Evolutionary conservation across 2,113 vertebrate genomes (phyloP).

Genomic region (Calidris pugnax): DNA sequence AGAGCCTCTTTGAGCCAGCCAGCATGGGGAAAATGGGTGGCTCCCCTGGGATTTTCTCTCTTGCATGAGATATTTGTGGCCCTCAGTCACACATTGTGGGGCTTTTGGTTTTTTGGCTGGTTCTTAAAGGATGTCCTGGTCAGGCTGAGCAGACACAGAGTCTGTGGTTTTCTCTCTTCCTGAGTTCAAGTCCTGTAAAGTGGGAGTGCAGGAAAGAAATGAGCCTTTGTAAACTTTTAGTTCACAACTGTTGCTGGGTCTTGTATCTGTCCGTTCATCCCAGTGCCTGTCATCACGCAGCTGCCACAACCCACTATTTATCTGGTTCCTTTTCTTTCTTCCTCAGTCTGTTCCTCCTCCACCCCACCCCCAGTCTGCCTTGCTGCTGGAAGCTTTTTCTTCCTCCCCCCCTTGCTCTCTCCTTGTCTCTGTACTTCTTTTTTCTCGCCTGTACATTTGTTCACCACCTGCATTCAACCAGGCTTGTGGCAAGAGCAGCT

Average conservation of each 20-base stretch:
- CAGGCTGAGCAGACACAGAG: constrained; percentile 54
- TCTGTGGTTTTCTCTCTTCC: constrained; percentile 65
- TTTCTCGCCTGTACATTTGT: not conserved
- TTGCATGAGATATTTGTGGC: not conserved
- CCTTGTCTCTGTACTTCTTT: not conserved
- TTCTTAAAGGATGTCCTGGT: not conserved
- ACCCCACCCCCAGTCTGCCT: not conserved
- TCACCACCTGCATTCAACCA: not conserved
- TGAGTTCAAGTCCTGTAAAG: constrained; percentile 48
- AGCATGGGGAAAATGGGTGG: not conserved
- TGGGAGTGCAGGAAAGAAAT: constrained; percentile 13
- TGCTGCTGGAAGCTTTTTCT: not conserved
- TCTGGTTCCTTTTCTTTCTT: constrained; percentile 11
- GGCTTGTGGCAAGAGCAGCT: not conserved
- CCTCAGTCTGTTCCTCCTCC: not conserved
- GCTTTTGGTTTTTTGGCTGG: not conserved
- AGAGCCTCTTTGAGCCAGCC: not conserved
- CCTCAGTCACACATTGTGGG: not conserved
- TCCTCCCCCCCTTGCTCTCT: not conserved
- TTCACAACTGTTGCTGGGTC: constrained; percentile 21
- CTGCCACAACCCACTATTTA: not conserved
- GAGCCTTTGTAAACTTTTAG: constrained; percentile 34
- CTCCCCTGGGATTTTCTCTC: not conserved
- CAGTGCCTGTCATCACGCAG: constrained; percentile 3
- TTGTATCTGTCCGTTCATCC: not conserved